Conservation (phyloP, 2,888 invertebrate species). For the Geotrupes spiniger region DNA sequence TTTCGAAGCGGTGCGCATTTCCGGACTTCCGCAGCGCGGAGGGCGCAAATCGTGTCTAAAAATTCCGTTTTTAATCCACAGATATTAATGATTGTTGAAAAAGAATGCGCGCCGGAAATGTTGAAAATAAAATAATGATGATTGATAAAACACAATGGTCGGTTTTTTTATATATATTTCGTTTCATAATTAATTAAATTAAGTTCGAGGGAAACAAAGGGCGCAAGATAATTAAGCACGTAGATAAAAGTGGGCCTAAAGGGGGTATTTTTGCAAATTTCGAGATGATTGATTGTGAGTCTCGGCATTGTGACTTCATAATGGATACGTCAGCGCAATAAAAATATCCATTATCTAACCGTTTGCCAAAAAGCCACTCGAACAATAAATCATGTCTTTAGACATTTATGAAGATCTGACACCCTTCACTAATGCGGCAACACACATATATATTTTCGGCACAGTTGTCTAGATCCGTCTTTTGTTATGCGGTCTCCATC, state of each 20-base stretch:
- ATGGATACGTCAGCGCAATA: conserved; percentile 44
- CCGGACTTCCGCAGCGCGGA: no score
- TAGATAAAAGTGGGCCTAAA: conserved; percentile 4
- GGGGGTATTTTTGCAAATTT: conserved; percentile 14
- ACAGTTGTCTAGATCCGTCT: conserved; percentile 16
- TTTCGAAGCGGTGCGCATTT: no score
- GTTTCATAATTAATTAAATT: no score
- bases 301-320: conserved; percentile 32
- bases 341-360: conserved; percentile 45
- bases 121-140: background rate
- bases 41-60: no score
- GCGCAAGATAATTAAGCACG: background rate
- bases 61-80: no score
- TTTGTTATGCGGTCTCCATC: background rate
- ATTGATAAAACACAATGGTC: background rate
- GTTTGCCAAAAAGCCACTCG: conserved; percentile 40
- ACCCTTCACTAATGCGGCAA: conserved; percentile 40
- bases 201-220: no score
- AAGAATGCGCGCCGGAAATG: no score
- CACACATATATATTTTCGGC: conserved; percentile 19
- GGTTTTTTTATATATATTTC: no score
- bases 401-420: conserved; percentile 46
- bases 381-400: conserved; percentile 44
- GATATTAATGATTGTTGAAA: no score
- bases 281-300: conserved; percentile 31